phyloP scores from a whole-genome alignment of 2,797 vertebrate species.

The Nannoperca obscura region DNA sequence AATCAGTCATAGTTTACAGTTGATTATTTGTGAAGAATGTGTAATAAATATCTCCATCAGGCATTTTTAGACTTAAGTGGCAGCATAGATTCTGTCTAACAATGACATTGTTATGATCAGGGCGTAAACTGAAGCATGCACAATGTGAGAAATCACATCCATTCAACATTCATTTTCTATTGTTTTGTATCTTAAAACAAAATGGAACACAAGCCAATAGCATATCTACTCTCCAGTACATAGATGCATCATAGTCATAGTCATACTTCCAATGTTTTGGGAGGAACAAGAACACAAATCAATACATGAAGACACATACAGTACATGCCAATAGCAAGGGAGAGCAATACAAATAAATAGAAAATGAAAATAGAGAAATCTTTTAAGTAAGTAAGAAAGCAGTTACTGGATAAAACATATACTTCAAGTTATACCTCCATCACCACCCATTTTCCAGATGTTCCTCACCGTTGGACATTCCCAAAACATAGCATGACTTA shows the following conservation, averaged over 20 bases:
- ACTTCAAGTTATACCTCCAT: not conserved
- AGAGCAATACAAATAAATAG: not conserved
- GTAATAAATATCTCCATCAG: not conserved
- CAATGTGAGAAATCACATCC: no score
- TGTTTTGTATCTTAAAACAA: not conserved
- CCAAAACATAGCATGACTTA: not conserved
- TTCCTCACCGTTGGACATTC: not conserved
- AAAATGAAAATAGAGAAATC: not conserved
- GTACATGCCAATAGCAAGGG: not conserved
- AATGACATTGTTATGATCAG: not conserved
- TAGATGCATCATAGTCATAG: no score
- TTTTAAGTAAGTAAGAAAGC: no score
- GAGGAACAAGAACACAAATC: not conserved
- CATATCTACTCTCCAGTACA: no score
- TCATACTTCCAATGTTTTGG: not conserved
- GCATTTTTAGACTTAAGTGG: not conserved
- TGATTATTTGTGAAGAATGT: conserved; percentile 28
- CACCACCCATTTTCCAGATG: not conserved
- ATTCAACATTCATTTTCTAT: not conserved
- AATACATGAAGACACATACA: not conserved
- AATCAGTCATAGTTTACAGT: conserved; percentile 6
- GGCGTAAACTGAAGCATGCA: not conserved
- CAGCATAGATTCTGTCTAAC: not conserved
- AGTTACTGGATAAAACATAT: no score
- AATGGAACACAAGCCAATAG: not conserved